A percentile compares a stretch with the other conserved stretches of the same genome.
Evolutionary conservation across 2,797 vertebrate genomes (phyloP).

Genomic region (Hemitrygon akajei): DNA sequence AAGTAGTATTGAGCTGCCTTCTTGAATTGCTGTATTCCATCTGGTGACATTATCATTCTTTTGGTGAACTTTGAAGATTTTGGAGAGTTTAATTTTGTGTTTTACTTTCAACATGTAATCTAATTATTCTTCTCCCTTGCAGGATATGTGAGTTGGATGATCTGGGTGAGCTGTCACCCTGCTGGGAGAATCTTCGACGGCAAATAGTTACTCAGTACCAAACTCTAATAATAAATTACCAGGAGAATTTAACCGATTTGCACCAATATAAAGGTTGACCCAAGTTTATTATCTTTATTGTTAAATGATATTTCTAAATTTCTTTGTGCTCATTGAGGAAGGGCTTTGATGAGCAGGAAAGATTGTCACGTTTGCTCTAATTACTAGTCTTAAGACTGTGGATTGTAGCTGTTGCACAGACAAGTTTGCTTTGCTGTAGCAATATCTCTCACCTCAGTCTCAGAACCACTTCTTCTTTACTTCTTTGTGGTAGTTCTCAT

Average conservation of each 20-base stretch:
- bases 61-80: background rate
- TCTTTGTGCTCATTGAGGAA: background rate
- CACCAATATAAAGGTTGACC: conserved; percentile 81
- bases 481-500: background rate
- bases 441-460: background rate
- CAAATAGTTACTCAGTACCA: conserved; percentile 96
- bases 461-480: background rate
- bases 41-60: too few species aligned
- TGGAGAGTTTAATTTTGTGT: background rate
- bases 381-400: background rate
- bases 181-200: conserved; percentile 88
- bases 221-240: conserved; percentile 80
- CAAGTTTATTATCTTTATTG: background rate
- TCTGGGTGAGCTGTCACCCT: conserved; percentile 87
- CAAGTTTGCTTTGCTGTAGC: background rate
- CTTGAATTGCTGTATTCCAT: too few species aligned
- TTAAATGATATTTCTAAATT: background rate
- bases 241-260: conserved; percentile 83
- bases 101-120: background rate
- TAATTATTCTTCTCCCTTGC: conserved; percentile 24
- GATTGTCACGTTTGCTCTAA: background rate
- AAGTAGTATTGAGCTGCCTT: too few species aligned
- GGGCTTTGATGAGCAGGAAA: background rate
- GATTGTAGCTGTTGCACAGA: background rate
- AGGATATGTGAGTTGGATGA: conserved; percentile 94